Conservation (phyloP, 2,888 invertebrate genomes). For the Osedax frankpressi region DNA sequence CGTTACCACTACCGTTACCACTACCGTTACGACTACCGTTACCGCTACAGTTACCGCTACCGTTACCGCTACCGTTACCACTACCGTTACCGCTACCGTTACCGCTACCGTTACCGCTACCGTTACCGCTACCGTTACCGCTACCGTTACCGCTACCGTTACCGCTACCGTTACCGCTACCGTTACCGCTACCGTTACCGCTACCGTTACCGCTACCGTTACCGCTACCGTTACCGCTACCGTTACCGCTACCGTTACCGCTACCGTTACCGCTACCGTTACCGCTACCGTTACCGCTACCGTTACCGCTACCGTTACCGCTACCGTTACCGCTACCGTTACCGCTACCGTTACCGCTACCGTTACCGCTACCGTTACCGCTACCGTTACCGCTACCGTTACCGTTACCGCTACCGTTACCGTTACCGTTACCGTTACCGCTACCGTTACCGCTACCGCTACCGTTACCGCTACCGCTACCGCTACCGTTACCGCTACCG, state of each 20-base stretch:
- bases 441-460: conserved; percentile 9
- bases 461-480: conserved; percentile 10
- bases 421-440: conserved; percentile 5
- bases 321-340: conserved; percentile 8
- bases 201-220: background rate
- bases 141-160: background rate
- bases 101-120: conserved; percentile 1
- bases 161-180: conserved; percentile 4
- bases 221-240: background rate
- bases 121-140: background rate
- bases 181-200: conserved; percentile 1
- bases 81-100: background rate
- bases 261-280: conserved; percentile 10
- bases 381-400: conserved; percentile 8
- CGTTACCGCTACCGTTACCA: conserved; percentile 6
- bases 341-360: conserved; percentile 10
- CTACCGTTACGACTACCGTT: conserved; percentile 8
- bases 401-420: conserved; percentile 9
- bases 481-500: conserved; percentile 6
- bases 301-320: conserved; percentile 9
- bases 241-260: background rate
- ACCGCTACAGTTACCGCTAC: conserved; percentile 10
- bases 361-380: conserved; percentile 10
- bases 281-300: conserved; percentile 12
- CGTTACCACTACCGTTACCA: conserved; percentile 3